Evolutionary conservation across 2,888 invertebrate species (phyloP).

Genomic region (Brenthis ino): DNA sequence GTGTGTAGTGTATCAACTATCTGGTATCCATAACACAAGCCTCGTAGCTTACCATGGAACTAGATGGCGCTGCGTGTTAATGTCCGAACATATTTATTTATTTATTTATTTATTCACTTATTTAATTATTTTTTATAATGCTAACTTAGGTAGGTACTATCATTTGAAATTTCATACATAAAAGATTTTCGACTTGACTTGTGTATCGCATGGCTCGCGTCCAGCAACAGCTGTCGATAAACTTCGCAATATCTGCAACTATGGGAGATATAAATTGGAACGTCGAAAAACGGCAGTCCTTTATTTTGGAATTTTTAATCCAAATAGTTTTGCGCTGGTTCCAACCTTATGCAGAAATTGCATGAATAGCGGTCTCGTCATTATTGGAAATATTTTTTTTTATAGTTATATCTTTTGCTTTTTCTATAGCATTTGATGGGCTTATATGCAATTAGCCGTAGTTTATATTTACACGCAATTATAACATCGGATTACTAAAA

Average conservation of each 20-base stretch:
- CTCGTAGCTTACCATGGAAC: too few relatives aligned
- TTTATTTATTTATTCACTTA: too few relatives aligned
- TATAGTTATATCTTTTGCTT: neutral
- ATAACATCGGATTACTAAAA: too few relatives aligned
- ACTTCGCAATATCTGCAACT: constrained; percentile 23
- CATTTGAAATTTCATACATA: constrained; percentile 1
- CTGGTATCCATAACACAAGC: too few relatives aligned
- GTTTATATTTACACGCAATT: too few relatives aligned
- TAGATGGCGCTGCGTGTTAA: too few relatives aligned
- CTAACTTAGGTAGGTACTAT: too few relatives aligned
- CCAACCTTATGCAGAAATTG: constrained; percentile 3
- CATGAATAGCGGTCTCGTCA: constrained; percentile 3
- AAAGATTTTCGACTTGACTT: constrained; percentile 10
- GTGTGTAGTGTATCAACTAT: too few relatives aligned
- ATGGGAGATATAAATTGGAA: constrained; percentile 14
- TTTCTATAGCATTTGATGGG: neutral
- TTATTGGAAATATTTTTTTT: neutral
- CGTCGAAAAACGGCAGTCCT: constrained; percentile 19
- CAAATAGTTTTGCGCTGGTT: constrained; percentile 4
- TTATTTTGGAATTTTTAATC: constrained; percentile 17
- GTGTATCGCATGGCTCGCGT: constrained; percentile 24
- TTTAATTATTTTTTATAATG: too few relatives aligned
- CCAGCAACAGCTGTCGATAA: constrained; percentile 33
- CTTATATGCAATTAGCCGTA: too few relatives aligned
- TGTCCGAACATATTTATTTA: too few relatives aligned